Conservation (phyloP, 64 coral and sea anemone species). For the Montipora sp. region DNA sequence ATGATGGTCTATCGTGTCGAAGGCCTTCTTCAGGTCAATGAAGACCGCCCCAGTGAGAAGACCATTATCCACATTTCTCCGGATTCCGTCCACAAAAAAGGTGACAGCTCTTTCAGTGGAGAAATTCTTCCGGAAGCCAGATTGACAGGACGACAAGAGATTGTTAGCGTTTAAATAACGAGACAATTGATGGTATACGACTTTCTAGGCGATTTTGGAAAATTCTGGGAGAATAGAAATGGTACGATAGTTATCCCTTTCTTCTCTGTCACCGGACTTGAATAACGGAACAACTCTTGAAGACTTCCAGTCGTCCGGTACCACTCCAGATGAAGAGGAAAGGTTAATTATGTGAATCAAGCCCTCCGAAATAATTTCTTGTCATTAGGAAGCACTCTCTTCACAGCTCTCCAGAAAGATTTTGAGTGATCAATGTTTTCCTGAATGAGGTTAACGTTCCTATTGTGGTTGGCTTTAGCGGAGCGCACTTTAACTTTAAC, state of each 20-base stretch:
- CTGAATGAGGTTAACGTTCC: too few relatives aligned
- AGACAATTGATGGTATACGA: background rate
- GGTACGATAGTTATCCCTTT: background rate
- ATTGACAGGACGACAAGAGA: conserved; percentile 1
- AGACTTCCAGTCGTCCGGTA: background rate
- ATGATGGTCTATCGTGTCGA: background rate
- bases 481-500: too few relatives aligned
- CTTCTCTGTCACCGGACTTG: background rate
- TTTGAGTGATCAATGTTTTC: too few relatives aligned
- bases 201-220: background rate
- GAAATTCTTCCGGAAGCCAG: conserved; percentile 10
- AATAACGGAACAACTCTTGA: conserved; percentile 7
- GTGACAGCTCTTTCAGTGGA: conserved; percentile 5
- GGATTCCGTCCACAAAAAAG: background rate
- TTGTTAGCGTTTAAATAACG: background rate
- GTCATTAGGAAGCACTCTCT: too few relatives aligned
- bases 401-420: too few relatives aligned
- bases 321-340: conserved; percentile 12
- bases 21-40: conserved; percentile 13
- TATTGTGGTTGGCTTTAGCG: too few relatives aligned
- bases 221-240: background rate
- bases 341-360: conserved; percentile 15
- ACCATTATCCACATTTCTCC: background rate
- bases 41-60: conserved; percentile 17
- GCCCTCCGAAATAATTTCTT: background rate